Evolutionary conservation across 2,113 vertebrate species (phyloP).

Genomic region (Entelurus aequoreus): DNA sequence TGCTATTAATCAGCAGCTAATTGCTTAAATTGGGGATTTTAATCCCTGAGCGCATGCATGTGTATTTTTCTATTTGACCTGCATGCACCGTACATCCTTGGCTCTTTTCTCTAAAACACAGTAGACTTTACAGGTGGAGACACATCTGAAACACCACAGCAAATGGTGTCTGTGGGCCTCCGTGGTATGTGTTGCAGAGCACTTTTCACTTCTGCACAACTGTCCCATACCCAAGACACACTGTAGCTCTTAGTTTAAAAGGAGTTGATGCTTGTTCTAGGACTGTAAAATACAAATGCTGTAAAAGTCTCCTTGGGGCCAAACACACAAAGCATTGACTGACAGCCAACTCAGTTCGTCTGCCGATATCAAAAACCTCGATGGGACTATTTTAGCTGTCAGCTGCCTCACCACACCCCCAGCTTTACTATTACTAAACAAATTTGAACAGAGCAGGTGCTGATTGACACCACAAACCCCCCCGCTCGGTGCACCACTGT

Average conservation of each 20-base stretch:
- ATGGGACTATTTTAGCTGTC: conserved; percentile 70
- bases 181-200: conserved; percentile 27
- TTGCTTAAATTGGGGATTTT: conserved; percentile 18
- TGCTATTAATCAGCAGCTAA: conserved; percentile 13
- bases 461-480: conserved; percentile 65
- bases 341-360: conserved; percentile 56
- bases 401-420: conserved; percentile 48
- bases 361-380: conserved; percentile 70
- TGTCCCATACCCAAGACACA: conserved; percentile 34
- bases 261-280: conserved; percentile 52
- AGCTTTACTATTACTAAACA: conserved; percentile 64
- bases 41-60: conserved; percentile 19
- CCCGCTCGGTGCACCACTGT: conserved; percentile 46
- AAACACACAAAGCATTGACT: conserved; percentile 63
- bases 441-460: conserved; percentile 66
- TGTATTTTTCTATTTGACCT: conserved; percentile 34
- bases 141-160: not conserved
- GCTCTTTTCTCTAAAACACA: conserved; percentile 1
- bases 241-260: conserved; percentile 41
- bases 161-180: not conserved
- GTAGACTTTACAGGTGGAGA: conserved; percentile 9
- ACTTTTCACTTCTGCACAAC: conserved; percentile 28
- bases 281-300: conserved; percentile 49
- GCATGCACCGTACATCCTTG: not conserved
- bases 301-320: conserved; percentile 52